Conservation (phyloP, 2,797 vertebrate genomes). For the Tadarida brasiliensis region DNA sequence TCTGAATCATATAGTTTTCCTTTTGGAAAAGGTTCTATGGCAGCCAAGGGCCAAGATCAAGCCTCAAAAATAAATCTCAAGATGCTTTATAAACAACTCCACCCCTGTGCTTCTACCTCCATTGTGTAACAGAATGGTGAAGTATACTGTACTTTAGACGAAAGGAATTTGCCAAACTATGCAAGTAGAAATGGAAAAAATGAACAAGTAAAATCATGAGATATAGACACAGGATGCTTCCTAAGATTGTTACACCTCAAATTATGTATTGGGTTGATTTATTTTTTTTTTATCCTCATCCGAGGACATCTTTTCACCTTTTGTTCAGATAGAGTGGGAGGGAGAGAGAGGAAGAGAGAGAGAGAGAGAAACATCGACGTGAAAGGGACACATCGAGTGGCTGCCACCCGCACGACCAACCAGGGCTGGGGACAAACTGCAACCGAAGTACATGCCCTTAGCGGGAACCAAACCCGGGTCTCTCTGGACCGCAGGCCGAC, state of each 20-base stretch:
- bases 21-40: not conserved
- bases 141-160: conserved; percentile 3
- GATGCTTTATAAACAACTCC: conserved; percentile 49
- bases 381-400: too few relatives aligned
- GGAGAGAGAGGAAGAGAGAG: too few relatives aligned
- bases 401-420: too few relatives aligned
- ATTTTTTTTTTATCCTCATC: too few relatives aligned
- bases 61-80: conserved; percentile 39
- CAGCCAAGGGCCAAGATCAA: not conserved
- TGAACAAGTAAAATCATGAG: not conserved
- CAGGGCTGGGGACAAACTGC: too few relatives aligned
- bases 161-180: conserved; percentile 42
- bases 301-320: too few relatives aligned
- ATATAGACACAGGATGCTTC: not conserved
- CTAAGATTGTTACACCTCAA: not conserved
- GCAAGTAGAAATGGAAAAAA: conserved; percentile 25
- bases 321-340: too few relatives aligned
- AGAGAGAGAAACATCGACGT: too few relatives aligned
- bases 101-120: not conserved
- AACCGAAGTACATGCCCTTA: too few relatives aligned
- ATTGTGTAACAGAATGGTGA: not conserved
- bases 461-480: too few relatives aligned
- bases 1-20: conserved; percentile 37
- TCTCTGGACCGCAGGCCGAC: too few relatives aligned
- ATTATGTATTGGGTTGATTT: conserved; percentile 15